Evolutionary conservation across 2,888 invertebrate species (phyloP), one percentile per base, ranked within the genome.

Genomic region (Pyrocoelia pectoralis): DNA sequence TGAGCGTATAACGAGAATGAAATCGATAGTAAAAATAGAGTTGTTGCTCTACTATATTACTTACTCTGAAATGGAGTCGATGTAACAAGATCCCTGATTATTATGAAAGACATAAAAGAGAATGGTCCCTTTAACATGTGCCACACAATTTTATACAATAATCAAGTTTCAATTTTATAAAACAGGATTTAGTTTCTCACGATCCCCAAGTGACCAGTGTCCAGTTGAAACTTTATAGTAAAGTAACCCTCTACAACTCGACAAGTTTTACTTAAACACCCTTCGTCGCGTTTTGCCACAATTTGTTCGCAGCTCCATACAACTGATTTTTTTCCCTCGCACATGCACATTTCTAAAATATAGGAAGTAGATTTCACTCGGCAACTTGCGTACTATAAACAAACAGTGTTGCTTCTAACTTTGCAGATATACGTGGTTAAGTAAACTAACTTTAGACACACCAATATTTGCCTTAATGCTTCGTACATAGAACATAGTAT

Each of bases 391-490:
- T 65, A 67, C 62, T 63, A 61, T 66, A 69, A 69, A 79, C 78
- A 79, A 78, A 79, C 79, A 79, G 76, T 74, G 75, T 76, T 74
- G 75, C 75, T 74, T 69, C 73, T 66, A 78, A 77, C 73, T 78
- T 73, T 68, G 70, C 73, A 72, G 75, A 78, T 79, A 79, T 78
- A 79, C 76, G 79, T 76, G 74, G 73, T 74, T 78, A 77, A 79
- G 79, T 77, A 80, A 79, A 80, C 79, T 68, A 67, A 73, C 76
- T 69, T 72, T 72, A 79, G 79, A 79, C 79, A 78, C 79, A 80
- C 80, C 77, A 80, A 80, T 79, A 80, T 80, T 79, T 78, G 76
- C 79, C 79, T 74, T 80, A 78, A 78, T 78, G 77, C 76, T 72
- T 67, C 71, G 65, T 73, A 73, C 65, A 74, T 72, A 74, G 75